Conservation (phyloP, 2,888 invertebrate genomes). For the Operophtera brumata region DNA sequence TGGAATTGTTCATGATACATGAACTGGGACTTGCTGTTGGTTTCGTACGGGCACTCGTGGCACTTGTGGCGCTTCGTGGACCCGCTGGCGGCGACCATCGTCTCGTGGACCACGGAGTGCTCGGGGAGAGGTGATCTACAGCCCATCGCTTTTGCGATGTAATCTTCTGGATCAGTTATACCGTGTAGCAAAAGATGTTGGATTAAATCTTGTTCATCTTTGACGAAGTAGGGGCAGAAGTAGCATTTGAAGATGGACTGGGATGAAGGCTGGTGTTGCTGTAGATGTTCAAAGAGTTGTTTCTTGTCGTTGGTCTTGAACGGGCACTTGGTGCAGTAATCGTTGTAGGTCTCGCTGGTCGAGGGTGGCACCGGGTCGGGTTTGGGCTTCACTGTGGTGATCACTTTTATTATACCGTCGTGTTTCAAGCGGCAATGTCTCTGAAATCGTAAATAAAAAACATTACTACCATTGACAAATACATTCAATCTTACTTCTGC, state of each 20-base stretch:
- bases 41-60: slow-evolving; percentile 90
- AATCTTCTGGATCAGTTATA: slow-evolving; percentile 80
- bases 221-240: slow-evolving; percentile 89
- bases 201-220: slow-evolving; percentile 83
- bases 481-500: neutral
- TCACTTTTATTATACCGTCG: slow-evolving; percentile 86
- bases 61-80: slow-evolving; percentile 87
- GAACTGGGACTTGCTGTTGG: slow-evolving; percentile 92
- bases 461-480: neutral
- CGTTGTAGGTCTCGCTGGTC: slow-evolving; percentile 51
- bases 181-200: slow-evolving; percentile 85
- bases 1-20: slow-evolving; percentile 94
- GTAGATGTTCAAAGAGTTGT: slow-evolving; percentile 82
- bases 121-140: slow-evolving; percentile 60
- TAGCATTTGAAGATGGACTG: slow-evolving; percentile 89
- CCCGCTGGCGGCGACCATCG: slow-evolving; percentile 43
- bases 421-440: slow-evolving; percentile 90
- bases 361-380: slow-evolving; percentile 59
- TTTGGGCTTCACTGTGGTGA: slow-evolving; percentile 75
- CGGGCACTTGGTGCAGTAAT: slow-evolving; percentile 86
- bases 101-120: slow-evolving; percentile 19
- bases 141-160: slow-evolving; percentile 71
- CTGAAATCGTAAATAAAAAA: slow-evolving; percentile 62
- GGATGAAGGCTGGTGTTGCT: slow-evolving; percentile 85
- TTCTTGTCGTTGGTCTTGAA: slow-evolving; percentile 82